A percentile compares a stretch with the other conserved stretches of the same genome.
Evolutionary conservation across 2,888 invertebrate genomes (phyloP).

Genomic region (Lobophora halterata): DNA sequence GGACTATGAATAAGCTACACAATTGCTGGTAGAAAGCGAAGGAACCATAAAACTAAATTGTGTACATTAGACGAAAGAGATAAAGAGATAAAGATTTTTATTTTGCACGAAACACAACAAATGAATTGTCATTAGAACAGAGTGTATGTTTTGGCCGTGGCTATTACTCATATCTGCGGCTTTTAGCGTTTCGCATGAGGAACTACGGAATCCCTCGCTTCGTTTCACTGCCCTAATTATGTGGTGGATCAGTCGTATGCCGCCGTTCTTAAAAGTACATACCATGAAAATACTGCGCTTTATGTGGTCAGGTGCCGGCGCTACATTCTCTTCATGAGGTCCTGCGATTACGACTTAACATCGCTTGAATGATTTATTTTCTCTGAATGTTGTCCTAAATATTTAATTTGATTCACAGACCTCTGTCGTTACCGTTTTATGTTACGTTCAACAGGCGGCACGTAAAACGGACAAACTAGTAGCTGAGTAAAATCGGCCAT

Average conservation of each 20-base stretch:
- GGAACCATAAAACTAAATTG: no score
- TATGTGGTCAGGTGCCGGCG: conserved; percentile 6
- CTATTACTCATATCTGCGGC: conserved; percentile 39
- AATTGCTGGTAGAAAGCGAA: no score
- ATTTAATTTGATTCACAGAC: conserved; percentile 28
- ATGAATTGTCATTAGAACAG: conserved; percentile 18
- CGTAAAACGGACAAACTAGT: conserved; percentile 11
- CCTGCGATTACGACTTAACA: conserved; percentile 20
- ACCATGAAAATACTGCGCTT: conserved; percentile 5
- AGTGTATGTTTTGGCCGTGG: conserved; percentile 31
- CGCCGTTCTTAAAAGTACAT: conserved; percentile 10
- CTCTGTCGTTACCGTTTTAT: conserved; percentile 29
- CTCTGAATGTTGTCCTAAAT: conserved; percentile 26
- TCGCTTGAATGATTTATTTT: conserved; percentile 34
- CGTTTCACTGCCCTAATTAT: conserved; percentile 46
- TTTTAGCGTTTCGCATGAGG: conserved; percentile 55
- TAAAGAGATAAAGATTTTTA: no score
- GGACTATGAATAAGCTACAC: no score
- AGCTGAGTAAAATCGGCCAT: conserved; percentile 16
- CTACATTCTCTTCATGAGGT: conserved; percentile 23
- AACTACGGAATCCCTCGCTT: conserved; percentile 41
- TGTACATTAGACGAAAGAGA: no score
- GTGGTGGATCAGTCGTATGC: conserved; percentile 34
- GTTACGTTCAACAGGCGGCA: conserved; percentile 23
- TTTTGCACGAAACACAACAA: conserved; percentile 10